Percentiles rank a stretch among this genome's conserved stretches.
phyloP scores from a whole-genome alignment of 2,888 invertebrate species.

The Timema podura region DNA sequence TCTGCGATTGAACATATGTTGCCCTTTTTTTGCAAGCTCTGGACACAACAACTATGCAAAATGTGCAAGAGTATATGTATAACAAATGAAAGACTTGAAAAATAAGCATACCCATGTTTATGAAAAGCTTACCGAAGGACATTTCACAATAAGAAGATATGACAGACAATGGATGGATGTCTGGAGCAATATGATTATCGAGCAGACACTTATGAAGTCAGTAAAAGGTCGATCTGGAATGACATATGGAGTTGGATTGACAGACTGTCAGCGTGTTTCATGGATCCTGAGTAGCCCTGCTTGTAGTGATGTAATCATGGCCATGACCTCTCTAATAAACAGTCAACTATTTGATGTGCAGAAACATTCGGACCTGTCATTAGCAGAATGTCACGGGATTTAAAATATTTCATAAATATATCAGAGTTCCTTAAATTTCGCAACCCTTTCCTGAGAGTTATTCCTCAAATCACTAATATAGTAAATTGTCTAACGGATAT shows the following conservation, averaged over 20 bases:
- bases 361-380: neutral
- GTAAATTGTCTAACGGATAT: neutral
- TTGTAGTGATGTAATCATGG: conserved; percentile 5
- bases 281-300: neutral
- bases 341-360: neutral
- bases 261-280: neutral
- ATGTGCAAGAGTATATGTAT: neutral
- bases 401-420: neutral
- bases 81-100: too few species aligned
- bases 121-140: too few species aligned
- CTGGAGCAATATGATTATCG: too few species aligned
- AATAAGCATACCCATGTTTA: too few species aligned
- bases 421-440: neutral
- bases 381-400: neutral
- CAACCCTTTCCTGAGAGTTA: neutral
- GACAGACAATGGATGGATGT: too few species aligned
- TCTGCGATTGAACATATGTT: too few species aligned
- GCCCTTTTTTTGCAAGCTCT: too few species aligned
- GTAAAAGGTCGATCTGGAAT: too few species aligned
- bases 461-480: neutral
- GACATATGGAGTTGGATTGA: neutral
- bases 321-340: neutral
- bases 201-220: too few species aligned
- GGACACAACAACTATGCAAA: too few species aligned
- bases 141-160: too few species aligned